Evolutionary conservation across 2,888 invertebrate genomes (phyloP).

Genomic region (Lasioglossum leucozonium): DNA sequence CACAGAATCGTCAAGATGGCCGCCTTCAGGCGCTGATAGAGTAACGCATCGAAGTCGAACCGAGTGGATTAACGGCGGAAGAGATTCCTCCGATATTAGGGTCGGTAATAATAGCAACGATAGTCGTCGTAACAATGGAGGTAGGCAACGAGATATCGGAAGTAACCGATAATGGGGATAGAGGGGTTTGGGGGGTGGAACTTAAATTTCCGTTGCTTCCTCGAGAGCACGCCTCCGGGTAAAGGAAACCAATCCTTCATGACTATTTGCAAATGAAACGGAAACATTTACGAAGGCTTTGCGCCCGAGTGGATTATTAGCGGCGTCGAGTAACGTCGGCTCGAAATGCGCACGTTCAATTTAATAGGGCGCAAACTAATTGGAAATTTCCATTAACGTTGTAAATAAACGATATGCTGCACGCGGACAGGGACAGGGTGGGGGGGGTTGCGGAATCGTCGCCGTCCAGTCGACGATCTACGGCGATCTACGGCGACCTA

Average conservation of each 20-base stretch:
- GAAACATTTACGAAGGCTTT: conserved; percentile 47
- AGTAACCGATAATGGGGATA: conserved; percentile 59
- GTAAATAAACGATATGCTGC: conserved; percentile 27
- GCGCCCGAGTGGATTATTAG: conserved; percentile 43
- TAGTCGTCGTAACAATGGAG: conserved; percentile 56
- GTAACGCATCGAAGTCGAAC: neutral
- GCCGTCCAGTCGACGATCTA: neutral
- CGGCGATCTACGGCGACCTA: too few relatives aligned
- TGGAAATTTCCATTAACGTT: conserved; percentile 42
- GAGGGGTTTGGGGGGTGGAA: conserved; percentile 33
- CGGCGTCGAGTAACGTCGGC: conserved; percentile 14
- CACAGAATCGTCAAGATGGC: neutral
- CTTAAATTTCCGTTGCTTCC: conserved; percentile 65
- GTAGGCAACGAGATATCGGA: conserved; percentile 63
- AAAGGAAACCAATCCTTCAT: conserved; percentile 54
- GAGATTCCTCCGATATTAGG: conserved; percentile 58
- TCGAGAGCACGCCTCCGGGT: conserved; percentile 19
- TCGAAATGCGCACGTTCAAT: conserved; percentile 23
- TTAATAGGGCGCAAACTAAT: conserved; percentile 36
- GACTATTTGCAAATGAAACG: conserved; percentile 63
- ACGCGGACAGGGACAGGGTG: neutral
- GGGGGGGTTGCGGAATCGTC: neutral
- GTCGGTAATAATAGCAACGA: conserved; percentile 56
- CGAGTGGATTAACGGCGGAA: conserved; percentile 28
- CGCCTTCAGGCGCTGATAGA: neutral